Conservation (phyloP, 92 coral and sea anemone genomes). For the Epizoanthus fatuus region DNA sequence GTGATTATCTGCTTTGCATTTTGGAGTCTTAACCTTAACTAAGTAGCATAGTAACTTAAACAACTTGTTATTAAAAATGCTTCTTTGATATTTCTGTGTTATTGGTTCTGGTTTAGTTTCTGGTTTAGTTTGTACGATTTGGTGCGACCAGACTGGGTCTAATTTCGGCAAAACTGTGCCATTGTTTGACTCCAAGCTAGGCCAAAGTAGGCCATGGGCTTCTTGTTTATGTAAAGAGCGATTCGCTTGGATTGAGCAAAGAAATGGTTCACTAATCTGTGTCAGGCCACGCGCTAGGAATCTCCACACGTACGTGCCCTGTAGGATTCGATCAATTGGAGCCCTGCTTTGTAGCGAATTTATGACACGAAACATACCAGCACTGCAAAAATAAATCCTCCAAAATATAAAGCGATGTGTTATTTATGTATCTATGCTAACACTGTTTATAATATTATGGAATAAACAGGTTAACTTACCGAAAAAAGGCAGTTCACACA, state of each 20-base stretch:
- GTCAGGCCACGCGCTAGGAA: conserved; percentile 28
- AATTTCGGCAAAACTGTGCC: neutral
- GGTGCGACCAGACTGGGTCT: conserved; percentile 14
- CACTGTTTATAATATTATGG: conserved; percentile 2
- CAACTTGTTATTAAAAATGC: neutral
- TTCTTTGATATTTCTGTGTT: neutral
- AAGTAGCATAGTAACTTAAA: conserved; percentile 6
- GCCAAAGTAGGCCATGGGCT: conserved; percentile 8
- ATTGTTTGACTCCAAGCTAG: conserved; percentile 10
- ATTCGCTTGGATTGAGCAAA: conserved; percentile 14
- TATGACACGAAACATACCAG: conserved; percentile 7
- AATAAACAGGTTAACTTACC: neutral
- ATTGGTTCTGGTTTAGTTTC: conserved; percentile 7
- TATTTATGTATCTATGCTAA: conserved; percentile 21
- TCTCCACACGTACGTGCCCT: conserved; percentile 5
- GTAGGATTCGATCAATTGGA: conserved; percentile 3
- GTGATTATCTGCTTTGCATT: conserved; percentile 2
- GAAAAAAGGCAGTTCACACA: neutral
- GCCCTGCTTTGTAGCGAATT: conserved; percentile 3
- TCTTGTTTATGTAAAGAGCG: conserved; percentile 1
- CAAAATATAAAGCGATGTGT: conserved; percentile 23
- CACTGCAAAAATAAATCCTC: conserved; percentile 21
- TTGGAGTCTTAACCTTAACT: neutral
- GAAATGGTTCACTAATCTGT: conserved; percentile 5
- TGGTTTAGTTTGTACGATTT: conserved; percentile 1